Base-by-base conservation (phyloP, 2,888 invertebrate genomes). In the Tuberolachnus salignus region DNA sequence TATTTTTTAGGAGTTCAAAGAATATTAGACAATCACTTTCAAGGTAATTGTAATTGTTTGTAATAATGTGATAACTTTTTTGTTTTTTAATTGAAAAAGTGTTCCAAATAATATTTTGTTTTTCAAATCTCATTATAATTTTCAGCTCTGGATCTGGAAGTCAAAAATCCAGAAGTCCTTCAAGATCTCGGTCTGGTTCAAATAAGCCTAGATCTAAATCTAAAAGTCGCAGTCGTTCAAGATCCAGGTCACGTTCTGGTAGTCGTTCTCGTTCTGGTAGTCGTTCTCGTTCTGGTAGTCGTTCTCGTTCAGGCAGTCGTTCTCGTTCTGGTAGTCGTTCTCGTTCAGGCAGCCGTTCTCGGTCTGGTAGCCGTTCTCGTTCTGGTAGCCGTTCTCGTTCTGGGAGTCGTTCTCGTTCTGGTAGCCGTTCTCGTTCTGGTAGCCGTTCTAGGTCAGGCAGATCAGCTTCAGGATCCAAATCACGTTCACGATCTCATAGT, bases 131-230 rank as follows among this genome's bases (percentile, higher is more conserved):
- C 9, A 23, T 23, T 66, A 46, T 46, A 3, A 81, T 82, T 72
- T 85, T 84, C 0, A 83, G 83, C 8, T 85, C 82, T 83, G n/a
- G 67, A 67, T 78, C 75, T 0, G 49, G 75, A 87, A 83, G 87
- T 83, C 86, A 86, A 0, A 85, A 85, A 82, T 88, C 87, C 0
- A 85, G 86, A 81, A 86, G 86, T 1, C 83, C 86, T 1, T 87
- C 87, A 9, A 85, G 85, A 82, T 87, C 87, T 44, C 84, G 85
- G 1, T 80, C 80, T 64, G 73, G 73, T 66, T 80, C 80, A 53
- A 55, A 34, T 13, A 55, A 42, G 3, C 72, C 80, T 44, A 63
- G 57, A 72, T 80, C 80, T 19, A 70, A 72, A 51, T 63, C 51
- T 49, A 49, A 34, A 57, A 66, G 53, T 21, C 67, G 16, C 14